Evolutionary conservation across 2,113 vertebrate genomes (phyloP).

Genomic region (Bolborhynchus lineola): DNA sequence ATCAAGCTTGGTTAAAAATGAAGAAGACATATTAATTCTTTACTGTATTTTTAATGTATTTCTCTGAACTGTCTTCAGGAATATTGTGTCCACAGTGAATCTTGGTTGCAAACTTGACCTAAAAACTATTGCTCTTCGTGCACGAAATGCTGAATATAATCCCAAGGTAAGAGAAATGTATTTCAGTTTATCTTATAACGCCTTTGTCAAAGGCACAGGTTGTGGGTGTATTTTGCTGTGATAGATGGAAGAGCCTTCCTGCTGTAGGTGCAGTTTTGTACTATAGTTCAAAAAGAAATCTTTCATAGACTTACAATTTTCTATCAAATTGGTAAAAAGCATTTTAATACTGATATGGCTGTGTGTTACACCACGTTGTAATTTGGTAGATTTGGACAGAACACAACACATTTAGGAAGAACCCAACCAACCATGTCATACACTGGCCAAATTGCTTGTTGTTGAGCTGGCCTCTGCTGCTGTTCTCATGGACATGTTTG

Average conservation of each 20-base stretch:
- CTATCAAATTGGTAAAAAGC: background rate
- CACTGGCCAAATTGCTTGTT: background rate
- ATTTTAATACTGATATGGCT: background rate
- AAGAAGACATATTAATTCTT: background rate
- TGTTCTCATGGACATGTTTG: background rate
- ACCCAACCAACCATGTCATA: background rate
- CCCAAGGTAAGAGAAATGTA: constrained; percentile 86
- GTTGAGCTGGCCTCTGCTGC: background rate
- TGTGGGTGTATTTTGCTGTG: background rate
- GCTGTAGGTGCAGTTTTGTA: background rate
- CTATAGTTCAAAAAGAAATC: background rate
- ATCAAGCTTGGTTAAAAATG: background rate
- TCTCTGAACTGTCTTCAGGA: constrained; percentile 76
- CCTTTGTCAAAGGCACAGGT: background rate
- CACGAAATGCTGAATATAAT: constrained; percentile 98
- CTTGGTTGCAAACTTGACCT: constrained; percentile 98
- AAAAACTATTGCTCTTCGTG: constrained; percentile 97
- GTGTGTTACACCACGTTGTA: background rate
- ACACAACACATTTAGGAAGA: background rate
- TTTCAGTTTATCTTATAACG: background rate
- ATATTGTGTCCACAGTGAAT: constrained; percentile 98
- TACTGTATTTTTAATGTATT: background rate
- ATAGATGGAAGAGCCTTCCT: background rate
- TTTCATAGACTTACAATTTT: background rate
- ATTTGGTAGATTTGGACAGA: background rate